Percentiles rank a stretch among this genome's conserved stretches.
Evolutionary conservation across 2,888 invertebrate genomes (phyloP).

Genomic region (Aleiodes testaceus): DNA sequence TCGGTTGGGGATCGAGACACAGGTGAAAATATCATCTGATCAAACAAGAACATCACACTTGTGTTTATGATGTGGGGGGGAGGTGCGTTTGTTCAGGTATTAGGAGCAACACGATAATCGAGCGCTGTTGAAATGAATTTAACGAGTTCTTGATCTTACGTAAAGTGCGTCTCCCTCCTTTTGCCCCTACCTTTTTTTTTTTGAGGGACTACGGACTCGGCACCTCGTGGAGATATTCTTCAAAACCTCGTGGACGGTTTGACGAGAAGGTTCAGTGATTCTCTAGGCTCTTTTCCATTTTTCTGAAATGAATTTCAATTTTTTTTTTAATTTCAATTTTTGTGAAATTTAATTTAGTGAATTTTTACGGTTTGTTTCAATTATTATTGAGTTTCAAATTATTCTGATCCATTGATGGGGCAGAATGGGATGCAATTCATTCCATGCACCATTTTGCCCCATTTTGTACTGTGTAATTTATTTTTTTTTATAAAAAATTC

Average conservation of each 20-base stretch:
- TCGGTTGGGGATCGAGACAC: conserved; percentile 56
- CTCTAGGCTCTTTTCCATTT: neutral
- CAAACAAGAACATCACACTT: conserved; percentile 51
- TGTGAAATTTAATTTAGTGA: too few relatives aligned
- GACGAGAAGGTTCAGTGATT: too few relatives aligned
- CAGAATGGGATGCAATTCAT: too few relatives aligned
- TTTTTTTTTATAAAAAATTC: too few relatives aligned
- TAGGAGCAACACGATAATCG: conserved; percentile 57
- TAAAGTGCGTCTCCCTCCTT: conserved; percentile 45
- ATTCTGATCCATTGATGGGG: too few relatives aligned
- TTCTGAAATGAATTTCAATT: neutral
- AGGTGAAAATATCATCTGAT: conserved; percentile 64
- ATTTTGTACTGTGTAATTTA: too few relatives aligned
- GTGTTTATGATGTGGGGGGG: conserved; percentile 8
- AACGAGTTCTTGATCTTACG: conserved; percentile 57
- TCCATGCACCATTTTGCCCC: too few relatives aligned
- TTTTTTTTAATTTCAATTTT: neutral
- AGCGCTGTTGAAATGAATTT: conserved; percentile 54
- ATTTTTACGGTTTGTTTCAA: too few relatives aligned
- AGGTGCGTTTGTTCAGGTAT: conserved; percentile 56
- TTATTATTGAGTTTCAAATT: too few relatives aligned
- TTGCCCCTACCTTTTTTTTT: conserved; percentile 12
- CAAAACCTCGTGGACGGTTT: conserved; percentile 5
- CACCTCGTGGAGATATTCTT: neutral
- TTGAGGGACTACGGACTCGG: neutral